Evolutionary conservation across 2,113 vertebrate genomes (phyloP).

Genomic region (Casuarius casuarius): DNA sequence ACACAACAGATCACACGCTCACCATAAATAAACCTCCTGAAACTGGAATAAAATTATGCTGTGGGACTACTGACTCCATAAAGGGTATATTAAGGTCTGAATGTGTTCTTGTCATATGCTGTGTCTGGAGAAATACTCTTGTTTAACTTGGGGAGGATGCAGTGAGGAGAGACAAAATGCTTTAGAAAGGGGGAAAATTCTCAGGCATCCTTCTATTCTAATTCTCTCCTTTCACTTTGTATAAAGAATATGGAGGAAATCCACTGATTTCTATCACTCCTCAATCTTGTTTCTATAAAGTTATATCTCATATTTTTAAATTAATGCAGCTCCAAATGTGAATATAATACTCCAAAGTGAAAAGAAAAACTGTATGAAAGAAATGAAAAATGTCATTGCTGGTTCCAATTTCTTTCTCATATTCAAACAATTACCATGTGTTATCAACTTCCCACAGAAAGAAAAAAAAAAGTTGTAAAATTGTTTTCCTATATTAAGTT

Average conservation of each 20-base stretch:
- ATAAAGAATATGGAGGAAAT: not conserved
- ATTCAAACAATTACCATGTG: not conserved
- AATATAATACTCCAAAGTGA: not conserved
- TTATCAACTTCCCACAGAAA: not conserved
- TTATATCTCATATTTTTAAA: conserved; percentile 20
- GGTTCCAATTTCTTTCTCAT: conserved; percentile 6
- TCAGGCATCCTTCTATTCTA: not conserved
- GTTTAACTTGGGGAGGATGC: not conserved
- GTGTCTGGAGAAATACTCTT: not conserved
- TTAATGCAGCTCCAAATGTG: conserved; percentile 9
- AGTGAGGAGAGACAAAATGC: not conserved
- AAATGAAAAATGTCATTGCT: conserved; percentile 34
- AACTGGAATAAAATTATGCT: not conserved
- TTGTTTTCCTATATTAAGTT: conserved; percentile 19
- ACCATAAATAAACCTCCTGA: not conserved
- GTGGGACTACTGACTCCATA: not conserved
- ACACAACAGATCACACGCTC: not conserved
- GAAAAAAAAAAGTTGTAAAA: not conserved
- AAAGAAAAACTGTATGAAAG: not conserved
- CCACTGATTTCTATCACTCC: not conserved
- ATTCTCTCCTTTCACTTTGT: not conserved
- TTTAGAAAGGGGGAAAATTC: not conserved
- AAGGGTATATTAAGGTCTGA: not conserved
- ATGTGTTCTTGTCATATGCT: not conserved
- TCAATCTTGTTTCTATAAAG: not conserved